A percentile compares a stretch with the other conserved stretches of the same genome.
Evolutionary conservation across 1,140 invertebrate species (phyloP).

Genomic region (Dendroctonus ponderosae): DNA sequence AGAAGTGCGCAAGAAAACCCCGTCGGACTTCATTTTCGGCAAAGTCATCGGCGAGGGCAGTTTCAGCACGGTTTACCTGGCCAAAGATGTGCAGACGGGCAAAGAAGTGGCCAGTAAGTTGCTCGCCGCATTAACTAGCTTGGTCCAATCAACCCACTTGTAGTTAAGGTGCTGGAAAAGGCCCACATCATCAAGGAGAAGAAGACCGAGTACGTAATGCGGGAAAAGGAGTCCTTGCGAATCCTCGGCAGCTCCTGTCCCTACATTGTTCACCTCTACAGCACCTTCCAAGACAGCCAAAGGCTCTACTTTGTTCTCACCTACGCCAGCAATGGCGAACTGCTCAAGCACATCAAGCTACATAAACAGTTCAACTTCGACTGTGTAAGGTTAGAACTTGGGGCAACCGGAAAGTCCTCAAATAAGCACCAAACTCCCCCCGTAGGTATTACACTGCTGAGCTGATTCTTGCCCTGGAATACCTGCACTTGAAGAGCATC

Average conservation of each 20-base stretch:
- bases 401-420: not conserved
- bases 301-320: slow-evolving; percentile 95
- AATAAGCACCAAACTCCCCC: no score
- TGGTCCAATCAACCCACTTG: slow-evolving; percentile 49
- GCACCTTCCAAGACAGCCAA: slow-evolving; percentile 93
- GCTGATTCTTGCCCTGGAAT: slow-evolving; percentile 87
- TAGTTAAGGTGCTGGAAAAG: slow-evolving; percentile 97
- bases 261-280: slow-evolving; percentile 92
- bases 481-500: slow-evolving; percentile 85
- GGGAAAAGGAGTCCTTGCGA: slow-evolving; percentile 89
- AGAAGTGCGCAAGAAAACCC: slow-evolving; percentile 62
- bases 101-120: slow-evolving; percentile 92
- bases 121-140: not conserved
- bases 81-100: slow-evolving; percentile 84
- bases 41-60: slow-evolving; percentile 95
- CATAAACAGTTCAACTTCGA: slow-evolving; percentile 86
- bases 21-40: slow-evolving; percentile 92
- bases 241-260: slow-evolving; percentile 67
- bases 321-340: slow-evolving; percentile 92
- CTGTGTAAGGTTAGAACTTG: slow-evolving; percentile 60
- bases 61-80: slow-evolving; percentile 92
- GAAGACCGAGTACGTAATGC: slow-evolving; percentile 89
- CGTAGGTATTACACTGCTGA: slow-evolving; percentile 90
- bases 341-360: slow-evolving; percentile 88
- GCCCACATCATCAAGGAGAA: slow-evolving; percentile 87